Evolutionary conservation across 2,888 invertebrate species (phyloP), one percentile per base, ranked within the genome.

Genomic region (Ganaspis brasiliensis): DNA sequence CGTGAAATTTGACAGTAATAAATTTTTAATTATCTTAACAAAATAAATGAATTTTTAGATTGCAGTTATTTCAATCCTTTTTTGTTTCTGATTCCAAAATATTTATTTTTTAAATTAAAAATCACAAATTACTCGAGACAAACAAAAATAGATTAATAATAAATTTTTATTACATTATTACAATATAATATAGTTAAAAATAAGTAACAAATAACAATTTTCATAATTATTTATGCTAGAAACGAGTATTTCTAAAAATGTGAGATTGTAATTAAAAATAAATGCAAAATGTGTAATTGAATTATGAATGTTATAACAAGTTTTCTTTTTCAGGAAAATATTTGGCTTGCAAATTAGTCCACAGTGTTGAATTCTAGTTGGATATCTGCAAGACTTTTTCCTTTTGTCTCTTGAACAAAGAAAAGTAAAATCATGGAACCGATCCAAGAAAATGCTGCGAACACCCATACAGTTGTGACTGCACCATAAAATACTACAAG

Each of bases 311-410:
- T 6, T 31, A 31, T 31, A 31, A 31, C 31, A 31, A 31, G 31
- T 31, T 31, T 31, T 31, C 6, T 6, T 4, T 31, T 31, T 6
- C 31, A 6, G 31, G 6, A 31, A 16, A 52, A 52, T 2, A 19
- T 52, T 52, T 52, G n/a, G 19, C 16, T 52, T 52, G 19, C 52
- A 19, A 52, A 52, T 52, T 52, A 52, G 0, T 52, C 19, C 9
- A 19, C 79, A 12, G 78, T 79, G 8, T 19, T 77, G 73, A 89
- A 89, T 35, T 81, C 80, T 10, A 79, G 74, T 61, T 90, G 88
- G 72, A 90, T 82, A 37, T 88, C 86, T 0, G 75, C 49, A 14
- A 91, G 81, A 67, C 88, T 91, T 57, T 84, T 87, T 2, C 83
- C 81, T 0, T 74, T 75, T 31, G 86, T 87, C 45, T 90, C 87